Percentiles rank a stretch among this genome's conserved stretches.
phyloP scores from a whole-genome alignment of 2,113 vertebrate species.

The Hypocryptadius cinnamomeus region DNA sequence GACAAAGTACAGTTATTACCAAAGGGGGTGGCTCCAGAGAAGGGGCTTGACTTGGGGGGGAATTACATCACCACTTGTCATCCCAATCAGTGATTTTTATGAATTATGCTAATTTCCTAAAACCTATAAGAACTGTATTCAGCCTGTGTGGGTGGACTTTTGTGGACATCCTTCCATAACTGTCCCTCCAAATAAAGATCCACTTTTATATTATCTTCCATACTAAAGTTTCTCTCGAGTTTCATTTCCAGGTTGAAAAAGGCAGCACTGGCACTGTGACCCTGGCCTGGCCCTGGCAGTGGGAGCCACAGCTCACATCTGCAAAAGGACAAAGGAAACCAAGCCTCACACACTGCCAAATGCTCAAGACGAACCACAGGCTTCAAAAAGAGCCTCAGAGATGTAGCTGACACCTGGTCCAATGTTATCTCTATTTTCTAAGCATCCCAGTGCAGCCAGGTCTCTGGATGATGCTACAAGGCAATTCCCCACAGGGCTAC shows the following conservation, averaged over 20 bases:
- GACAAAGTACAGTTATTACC: neutral
- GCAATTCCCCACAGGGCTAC: neutral
- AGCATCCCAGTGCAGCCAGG: neutral
- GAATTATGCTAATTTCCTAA: neutral
- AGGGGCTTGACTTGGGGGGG: neutral
- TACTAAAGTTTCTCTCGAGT: accelerated
- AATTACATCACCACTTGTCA: neutral
- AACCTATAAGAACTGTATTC: neutral
- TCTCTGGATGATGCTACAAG: neutral
- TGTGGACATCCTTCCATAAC: no score
- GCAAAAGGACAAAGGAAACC: neutral
- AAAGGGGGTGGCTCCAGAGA: neutral
- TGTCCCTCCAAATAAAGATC: neutral
- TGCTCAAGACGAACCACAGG: neutral
- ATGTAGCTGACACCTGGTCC: neutral
- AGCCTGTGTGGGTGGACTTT: no score
- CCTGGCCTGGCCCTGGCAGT: neutral
- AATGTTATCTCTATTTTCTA: neutral
- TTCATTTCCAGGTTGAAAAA: neutral
- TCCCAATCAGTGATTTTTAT: neutral
- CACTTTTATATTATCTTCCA: neutral
- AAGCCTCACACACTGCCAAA: neutral
- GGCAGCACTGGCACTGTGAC: accelerated
- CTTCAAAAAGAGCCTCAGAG: neutral
- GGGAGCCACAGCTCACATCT: neutral